Conservation (phyloP, 23 tunicate species). For the Styela clava region DNA sequence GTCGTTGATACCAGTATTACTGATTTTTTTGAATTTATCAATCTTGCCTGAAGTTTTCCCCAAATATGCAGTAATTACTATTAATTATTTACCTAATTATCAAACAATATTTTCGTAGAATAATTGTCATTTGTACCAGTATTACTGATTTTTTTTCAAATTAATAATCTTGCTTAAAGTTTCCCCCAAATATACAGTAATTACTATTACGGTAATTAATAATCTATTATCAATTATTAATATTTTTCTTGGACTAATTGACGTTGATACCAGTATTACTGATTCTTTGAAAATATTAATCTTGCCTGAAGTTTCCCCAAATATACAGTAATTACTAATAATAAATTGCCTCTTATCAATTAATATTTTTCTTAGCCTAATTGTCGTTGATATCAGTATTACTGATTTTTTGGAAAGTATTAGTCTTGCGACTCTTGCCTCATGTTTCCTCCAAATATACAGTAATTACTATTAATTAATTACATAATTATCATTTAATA, state of each 20-base stretch:
- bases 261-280: no score
- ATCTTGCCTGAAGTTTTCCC: no score
- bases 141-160: neutral
- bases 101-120: neutral
- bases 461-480: neutral
- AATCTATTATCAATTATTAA: no score
- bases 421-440: neutral
- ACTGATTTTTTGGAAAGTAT: neutral
- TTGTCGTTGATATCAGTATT: neutral
- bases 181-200: neutral
- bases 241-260: no score
- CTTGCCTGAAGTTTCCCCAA: no score
- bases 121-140: neutral
- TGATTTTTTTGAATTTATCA: no score
- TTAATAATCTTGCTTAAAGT: slow-evolving; percentile 1
- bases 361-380: neutral
- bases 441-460: neutral
- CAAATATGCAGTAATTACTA: no score
- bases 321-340: neutral
- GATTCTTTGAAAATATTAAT: no score
- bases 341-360: neutral
- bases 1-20: no score
- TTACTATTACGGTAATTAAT: no score
- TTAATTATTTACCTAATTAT: no score
- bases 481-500: neutral